phyloP scores from a whole-genome alignment of 2,797 vertebrate species.

The Poliocrania exsul region DNA sequence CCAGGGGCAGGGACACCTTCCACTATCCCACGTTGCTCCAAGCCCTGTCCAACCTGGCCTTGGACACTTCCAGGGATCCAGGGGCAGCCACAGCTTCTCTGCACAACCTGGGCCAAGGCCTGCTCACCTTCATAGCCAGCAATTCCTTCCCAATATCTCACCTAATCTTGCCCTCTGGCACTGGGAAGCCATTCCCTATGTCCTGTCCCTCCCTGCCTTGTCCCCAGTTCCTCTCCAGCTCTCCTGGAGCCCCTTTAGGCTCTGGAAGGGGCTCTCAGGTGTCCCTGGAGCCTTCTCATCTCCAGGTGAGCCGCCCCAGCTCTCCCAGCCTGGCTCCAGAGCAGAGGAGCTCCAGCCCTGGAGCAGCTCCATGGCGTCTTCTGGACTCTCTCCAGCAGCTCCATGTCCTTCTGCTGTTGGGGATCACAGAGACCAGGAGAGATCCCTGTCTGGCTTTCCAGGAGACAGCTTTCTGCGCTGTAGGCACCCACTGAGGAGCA shows the following conservation, averaged over 20 bases:
- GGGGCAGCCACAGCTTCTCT: background rate
- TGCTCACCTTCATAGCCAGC: fast-evolving
- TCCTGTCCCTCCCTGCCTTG: too few relatives aligned
- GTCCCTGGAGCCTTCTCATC: background rate
- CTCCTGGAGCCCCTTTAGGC: background rate
- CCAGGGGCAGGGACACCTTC: background rate
- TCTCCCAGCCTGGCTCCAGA: background rate
- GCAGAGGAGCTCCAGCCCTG: background rate
- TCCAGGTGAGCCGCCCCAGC: background rate
- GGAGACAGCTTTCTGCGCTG: background rate
- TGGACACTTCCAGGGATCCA: background rate
- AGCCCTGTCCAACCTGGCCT: fast-evolving
- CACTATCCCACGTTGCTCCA: fast-evolving
- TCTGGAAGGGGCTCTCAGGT: background rate
- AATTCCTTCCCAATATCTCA: background rate
- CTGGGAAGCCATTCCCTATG: too few relatives aligned
- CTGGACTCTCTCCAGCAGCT: fast-evolving
- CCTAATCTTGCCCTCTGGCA: fast-evolving
- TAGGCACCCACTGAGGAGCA: fast-evolving
- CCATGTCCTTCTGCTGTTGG: background rate
- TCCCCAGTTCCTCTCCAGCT: background rate
- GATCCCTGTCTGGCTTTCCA: background rate
- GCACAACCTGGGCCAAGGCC: background rate
- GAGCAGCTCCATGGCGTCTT: background rate
- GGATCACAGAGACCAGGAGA: background rate